A percentile compares a stretch with the other conserved stretches of the same genome.
phyloP scores from a whole-genome alignment of 2,797 vertebrate species.

The Pteronotus mesoamericanus region DNA sequence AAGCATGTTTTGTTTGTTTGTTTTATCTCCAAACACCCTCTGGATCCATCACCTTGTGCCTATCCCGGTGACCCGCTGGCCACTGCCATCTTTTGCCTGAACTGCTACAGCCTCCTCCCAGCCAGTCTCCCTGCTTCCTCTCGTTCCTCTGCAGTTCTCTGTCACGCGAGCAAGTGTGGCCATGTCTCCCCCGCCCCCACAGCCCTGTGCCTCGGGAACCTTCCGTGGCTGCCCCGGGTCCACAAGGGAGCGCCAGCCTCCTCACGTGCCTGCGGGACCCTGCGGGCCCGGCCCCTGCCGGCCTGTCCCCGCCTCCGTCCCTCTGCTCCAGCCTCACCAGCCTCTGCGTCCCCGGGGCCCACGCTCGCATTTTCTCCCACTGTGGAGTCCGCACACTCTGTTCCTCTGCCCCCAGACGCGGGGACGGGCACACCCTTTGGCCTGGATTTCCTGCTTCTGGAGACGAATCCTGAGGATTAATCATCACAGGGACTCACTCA shows the following conservation, averaged over 20 bases:
- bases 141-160: neutral
- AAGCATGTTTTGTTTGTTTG: neutral
- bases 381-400: neutral
- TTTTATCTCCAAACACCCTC: neutral
- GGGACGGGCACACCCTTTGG: neutral
- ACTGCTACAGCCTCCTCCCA: neutral
- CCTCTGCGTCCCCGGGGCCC: neutral
- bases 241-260: neutral
- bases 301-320: neutral
- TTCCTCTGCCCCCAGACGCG: neutral
- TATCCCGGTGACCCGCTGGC: neutral
- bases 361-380: neutral
- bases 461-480: neutral
- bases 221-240: neutral
- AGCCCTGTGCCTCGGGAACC: neutral
- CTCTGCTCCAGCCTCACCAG: neutral
- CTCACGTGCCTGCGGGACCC: neutral
- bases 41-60: too few relatives aligned
- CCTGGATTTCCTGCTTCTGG: neutral
- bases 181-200: accelerated
- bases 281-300: too few relatives aligned
- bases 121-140: neutral
- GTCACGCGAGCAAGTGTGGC: neutral
- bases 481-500: neutral
- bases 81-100: neutral